Percentiles rank a stretch among this genome's conserved stretches.
Conservation (phyloP, 2,888 invertebrate genomes). For the Synanthedon tipuliformis region DNA sequence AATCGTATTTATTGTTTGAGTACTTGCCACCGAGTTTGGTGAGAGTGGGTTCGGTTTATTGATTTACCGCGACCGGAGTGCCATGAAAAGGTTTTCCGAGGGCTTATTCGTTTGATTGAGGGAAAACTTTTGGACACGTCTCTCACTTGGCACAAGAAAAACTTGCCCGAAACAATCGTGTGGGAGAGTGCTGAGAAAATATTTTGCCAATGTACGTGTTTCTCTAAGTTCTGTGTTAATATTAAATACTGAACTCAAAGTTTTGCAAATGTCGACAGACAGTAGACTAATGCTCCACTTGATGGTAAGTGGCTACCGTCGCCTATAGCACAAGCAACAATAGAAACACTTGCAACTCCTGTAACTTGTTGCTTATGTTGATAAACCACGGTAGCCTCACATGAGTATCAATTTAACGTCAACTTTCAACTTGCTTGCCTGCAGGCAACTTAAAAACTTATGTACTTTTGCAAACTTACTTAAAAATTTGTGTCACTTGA, state of each 20-base stretch:
- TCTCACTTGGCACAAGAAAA: background rate
- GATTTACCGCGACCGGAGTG: slow-evolving; percentile 34
- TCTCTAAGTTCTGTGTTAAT: background rate
- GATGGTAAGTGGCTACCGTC: too few relatives aligned
- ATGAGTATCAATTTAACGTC: too few relatives aligned
- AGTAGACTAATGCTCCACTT: too few relatives aligned
- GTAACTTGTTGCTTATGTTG: too few relatives aligned
- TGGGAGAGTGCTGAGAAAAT: background rate
- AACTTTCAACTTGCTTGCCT: too few relatives aligned
- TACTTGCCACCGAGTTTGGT: slow-evolving; percentile 17
- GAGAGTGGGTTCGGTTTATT: slow-evolving; percentile 42
- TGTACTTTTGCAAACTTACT: too few relatives aligned
- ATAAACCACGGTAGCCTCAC: too few relatives aligned
- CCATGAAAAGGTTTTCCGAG: slow-evolving; percentile 31
- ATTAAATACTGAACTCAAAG: background rate
- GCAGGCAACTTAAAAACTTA: too few relatives aligned
- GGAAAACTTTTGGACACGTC: background rate
- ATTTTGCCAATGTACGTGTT: background rate
- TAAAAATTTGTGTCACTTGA: too few relatives aligned
- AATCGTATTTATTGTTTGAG: background rate
- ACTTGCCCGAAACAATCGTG: slow-evolving; percentile 3
- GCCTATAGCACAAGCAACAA: too few relatives aligned
- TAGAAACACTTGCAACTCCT: too few relatives aligned
- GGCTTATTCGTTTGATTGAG: slow-evolving; percentile 7
- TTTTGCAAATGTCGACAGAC: too few relatives aligned